These are phyloP conservation scores for Babyrousa celebensis DNA, from an alignment of 2,797 vertebrate genomes.

Conservation along the genomic window DNA sequence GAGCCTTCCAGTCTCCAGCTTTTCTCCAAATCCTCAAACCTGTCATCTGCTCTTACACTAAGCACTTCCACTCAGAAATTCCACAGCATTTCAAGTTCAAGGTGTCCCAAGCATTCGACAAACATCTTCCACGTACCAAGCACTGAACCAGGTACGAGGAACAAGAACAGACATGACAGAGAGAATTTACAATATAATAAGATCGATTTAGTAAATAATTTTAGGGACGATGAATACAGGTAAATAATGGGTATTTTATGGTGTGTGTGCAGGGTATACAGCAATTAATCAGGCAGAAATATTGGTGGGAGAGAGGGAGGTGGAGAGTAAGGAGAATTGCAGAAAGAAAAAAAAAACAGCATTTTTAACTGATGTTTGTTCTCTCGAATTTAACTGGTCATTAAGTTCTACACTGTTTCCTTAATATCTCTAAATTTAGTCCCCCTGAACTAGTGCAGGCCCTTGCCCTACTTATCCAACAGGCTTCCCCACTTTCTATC, in stretches of 20 bases:
- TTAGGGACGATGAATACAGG: background rate
- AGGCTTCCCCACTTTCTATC: background rate
- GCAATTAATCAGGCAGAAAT: background rate
- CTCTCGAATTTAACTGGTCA: background rate
- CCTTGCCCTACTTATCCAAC: background rate
- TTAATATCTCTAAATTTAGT: background rate
- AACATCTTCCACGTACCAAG: background rate
- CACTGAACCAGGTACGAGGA: background rate
- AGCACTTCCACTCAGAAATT: background rate
- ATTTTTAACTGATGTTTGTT: background rate
- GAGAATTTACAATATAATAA: background rate
- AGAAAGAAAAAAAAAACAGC: background rate
- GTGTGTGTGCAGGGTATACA: background rate
- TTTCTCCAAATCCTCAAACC: background rate
- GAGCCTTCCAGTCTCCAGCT: background rate
- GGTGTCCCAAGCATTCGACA: background rate
- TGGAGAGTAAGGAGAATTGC: background rate
- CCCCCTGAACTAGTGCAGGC: background rate
- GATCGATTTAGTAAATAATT: background rate
- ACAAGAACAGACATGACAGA: background rate
- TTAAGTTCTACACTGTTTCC: constrained; percentile 47
- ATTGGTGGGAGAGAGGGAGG: background rate
- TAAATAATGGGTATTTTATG: background rate
- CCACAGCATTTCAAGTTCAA: background rate
- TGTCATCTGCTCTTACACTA: background rate